Conservation (phyloP, 1,140 invertebrate genomes). For the Drosophila watanabei region DNA sequence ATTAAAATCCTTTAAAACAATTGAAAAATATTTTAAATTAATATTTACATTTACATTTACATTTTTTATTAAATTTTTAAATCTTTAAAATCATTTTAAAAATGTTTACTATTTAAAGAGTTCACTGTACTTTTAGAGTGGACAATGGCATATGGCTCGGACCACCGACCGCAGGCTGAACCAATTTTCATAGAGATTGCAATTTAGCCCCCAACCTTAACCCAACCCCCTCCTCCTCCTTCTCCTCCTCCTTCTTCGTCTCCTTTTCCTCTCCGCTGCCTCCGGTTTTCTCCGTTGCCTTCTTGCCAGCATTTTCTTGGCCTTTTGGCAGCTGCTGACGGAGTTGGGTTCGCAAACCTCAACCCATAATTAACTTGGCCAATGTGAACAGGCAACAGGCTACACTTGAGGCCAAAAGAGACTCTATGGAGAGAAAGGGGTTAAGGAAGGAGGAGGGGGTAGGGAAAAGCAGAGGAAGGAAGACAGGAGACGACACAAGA, state of each 20-base stretch:
- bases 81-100: too few relatives aligned
- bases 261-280: neutral
- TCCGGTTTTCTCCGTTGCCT: conserved; percentile 3
- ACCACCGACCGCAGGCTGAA: conserved; percentile 58
- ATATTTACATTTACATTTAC: too few relatives aligned
- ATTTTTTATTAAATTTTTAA: neutral
- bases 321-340: conserved; percentile 49
- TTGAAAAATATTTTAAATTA: too few relatives aligned
- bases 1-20: too few relatives aligned
- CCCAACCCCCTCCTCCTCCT: neutral
- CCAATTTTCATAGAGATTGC: conserved; percentile 72
- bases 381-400: conserved; percentile 66
- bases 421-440: neutral
- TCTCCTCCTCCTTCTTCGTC: neutral
- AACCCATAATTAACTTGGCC: conserved; percentile 82
- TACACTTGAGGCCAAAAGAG: neutral
- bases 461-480: conserved; percentile 15
- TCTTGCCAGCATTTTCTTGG: conserved; percentile 38
- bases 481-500: conserved; percentile 8
- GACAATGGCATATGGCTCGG: conserved; percentile 41
- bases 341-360: conserved; percentile 78
- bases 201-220: conserved; percentile 46
- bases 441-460: neutral
- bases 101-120: neutral
- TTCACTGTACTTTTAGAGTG: conserved; percentile 7